A percentile compares a stretch with the other conserved stretches of the same genome.
phyloP scores from a whole-genome alignment of 2,888 invertebrate genomes.

The Acheta domesticus region DNA sequence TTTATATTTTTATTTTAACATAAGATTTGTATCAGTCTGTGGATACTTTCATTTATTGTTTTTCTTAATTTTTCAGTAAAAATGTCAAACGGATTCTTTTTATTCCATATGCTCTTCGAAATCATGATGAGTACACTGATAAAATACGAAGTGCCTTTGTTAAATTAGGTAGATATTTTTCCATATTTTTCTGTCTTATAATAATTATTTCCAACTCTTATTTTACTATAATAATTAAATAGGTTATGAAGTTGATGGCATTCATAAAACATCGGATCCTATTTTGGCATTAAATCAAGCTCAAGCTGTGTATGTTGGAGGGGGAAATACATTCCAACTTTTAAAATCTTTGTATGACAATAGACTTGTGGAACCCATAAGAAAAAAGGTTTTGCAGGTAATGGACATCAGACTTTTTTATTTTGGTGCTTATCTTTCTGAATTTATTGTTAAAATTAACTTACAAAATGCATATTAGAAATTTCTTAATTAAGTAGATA shows the following conservation, averaged over 20 bases:
- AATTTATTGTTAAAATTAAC: too few relatives aligned
- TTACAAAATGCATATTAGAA: too few relatives aligned
- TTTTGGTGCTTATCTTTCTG: background rate
- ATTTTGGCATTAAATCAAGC: constrained; percentile 56
- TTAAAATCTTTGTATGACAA: constrained; percentile 67
- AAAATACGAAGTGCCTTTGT: constrained; percentile 58
- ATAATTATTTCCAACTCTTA: background rate
- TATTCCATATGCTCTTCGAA: constrained; percentile 68
- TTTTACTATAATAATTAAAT: background rate
- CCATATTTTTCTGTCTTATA: background rate
- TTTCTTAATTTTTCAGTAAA: constrained; percentile 52
- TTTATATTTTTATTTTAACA: background rate
- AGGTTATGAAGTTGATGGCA: constrained; percentile 60
- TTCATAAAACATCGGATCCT: constrained; percentile 58
- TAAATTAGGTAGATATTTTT: constrained; percentile 56
- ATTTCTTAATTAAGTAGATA: too few relatives aligned
- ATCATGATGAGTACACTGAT: constrained; percentile 63
- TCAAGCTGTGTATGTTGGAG: constrained; percentile 72
- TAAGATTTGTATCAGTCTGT: constrained; percentile 33
- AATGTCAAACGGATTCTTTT: constrained; percentile 64
- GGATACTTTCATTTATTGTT: constrained; percentile 24
- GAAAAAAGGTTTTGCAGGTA: constrained; percentile 43
- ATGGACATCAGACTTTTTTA: background rate
- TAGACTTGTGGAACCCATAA: constrained; percentile 61
- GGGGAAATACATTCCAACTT: constrained; percentile 76